Percentiles rank a stretch among this genome's conserved stretches.
Evolutionary conservation across 2,888 invertebrate genomes (phyloP).

Genomic region (Lypha dubia): DNA sequence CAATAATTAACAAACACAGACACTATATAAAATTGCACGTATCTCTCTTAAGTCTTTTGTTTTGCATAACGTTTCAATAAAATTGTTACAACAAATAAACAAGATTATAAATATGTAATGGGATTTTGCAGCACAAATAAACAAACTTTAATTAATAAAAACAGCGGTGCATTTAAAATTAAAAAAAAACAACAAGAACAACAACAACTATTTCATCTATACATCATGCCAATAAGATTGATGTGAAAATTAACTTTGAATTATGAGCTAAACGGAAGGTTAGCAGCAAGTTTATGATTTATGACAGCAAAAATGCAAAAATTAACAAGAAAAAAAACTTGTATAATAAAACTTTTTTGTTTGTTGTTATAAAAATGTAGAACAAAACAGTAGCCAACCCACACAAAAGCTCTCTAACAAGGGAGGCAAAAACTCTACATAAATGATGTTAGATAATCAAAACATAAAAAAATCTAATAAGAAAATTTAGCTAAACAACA

Average conservation of each 20-base stretch:
- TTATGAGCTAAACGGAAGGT: conserved; percentile 62
- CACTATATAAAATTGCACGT: too few species aligned
- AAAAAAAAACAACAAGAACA: not conserved
- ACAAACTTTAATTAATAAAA: conserved; percentile 26
- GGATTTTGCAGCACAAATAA: not conserved
- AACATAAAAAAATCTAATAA: conserved; percentile 47
- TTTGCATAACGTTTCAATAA: conserved; percentile 27
- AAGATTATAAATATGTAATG: conserved; percentile 25
- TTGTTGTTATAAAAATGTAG: conserved; percentile 55
- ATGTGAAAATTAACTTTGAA: conserved; percentile 63
- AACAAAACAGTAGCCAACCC: conserved; percentile 70
- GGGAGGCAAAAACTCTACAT: conserved; percentile 12
- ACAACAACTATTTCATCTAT: conserved; percentile 29
- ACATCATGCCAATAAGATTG: conserved; percentile 56
- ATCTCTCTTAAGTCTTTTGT: conserved; percentile 32
- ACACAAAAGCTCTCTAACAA: conserved; percentile 45
- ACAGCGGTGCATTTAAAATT: not conserved
- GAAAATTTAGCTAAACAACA: conserved; percentile 33
- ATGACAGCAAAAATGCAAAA: conserved; percentile 56
- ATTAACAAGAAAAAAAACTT: not conserved
- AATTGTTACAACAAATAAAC: conserved; percentile 25
- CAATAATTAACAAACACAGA: not conserved
- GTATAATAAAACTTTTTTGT: not conserved
- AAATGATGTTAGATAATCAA: conserved; percentile 32
- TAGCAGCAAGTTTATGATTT: conserved; percentile 68